Evolutionary conservation across 2,797 vertebrate species (phyloP), one percentile per base, ranked within the genome.

Genomic region (Rhinatrema bivittatum): DNA sequence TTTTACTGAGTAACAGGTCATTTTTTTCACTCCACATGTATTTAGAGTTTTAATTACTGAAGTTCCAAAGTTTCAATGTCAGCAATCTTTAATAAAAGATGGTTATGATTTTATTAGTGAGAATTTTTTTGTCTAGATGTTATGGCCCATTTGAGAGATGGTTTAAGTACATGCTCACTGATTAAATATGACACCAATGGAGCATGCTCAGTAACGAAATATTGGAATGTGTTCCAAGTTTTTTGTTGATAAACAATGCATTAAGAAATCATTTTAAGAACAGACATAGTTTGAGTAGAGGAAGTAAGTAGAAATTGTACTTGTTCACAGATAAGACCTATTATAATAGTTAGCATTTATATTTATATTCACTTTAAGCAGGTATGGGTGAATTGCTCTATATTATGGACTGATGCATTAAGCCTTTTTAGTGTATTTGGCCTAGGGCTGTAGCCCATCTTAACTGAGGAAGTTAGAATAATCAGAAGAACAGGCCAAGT

Each of bases 101-200:
- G 51, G 20, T 49, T 51, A 47, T 1, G 27, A 49, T 46, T 36
- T 32, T 32, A 25, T 51, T 63, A 60, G 20, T 15, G 34, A 53
- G 29, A 25, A 50, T 20, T 18, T 42, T 50, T 50, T 31, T 46
- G 19, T 44, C 40, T 42, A 4, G 22, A 36, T 45, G 41, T 45
- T 51, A 12, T 3, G 24, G 33, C 16, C 43, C 46, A n/a, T 51
- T 44, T 50, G 56, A 58, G 49, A 41, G 48, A 51, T 53, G 36
- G 36, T 31, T 46, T 49, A 14, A 2, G 0, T 49, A 14, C 22
- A 15, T 0, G 2, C 34, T 53, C 40, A 16, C 18, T 56, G 51
- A 42, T 40, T 40, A 34, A 38, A 51, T 44, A 16, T 25, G 51
- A 38, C 18, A 36, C 25, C 14, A 45, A 56, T 40, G 32, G 42